phyloP scores from a whole-genome alignment of 1,140 invertebrate species.

The Diorhabda elongata region DNA sequence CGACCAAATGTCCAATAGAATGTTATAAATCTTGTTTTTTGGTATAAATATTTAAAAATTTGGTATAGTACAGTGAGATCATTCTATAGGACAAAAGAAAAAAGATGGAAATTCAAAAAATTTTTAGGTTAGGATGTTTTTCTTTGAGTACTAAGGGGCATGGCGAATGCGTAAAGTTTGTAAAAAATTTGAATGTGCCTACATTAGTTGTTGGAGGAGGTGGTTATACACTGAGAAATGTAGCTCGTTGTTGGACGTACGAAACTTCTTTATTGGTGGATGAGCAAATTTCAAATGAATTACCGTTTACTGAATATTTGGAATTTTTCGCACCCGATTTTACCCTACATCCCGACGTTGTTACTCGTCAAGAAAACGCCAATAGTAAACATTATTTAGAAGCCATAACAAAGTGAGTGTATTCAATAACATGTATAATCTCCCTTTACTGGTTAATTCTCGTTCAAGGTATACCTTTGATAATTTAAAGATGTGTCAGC shows the following conservation, averaged over 20 bases:
- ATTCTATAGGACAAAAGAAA: no score
- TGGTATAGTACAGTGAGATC: no score
- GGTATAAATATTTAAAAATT: no score
- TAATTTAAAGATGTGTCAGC: slow-evolving; percentile 84
- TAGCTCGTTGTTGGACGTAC: slow-evolving; percentile 98
- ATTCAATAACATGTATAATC: neutral
- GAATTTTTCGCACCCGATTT: slow-evolving; percentile 96
- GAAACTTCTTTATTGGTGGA: slow-evolving; percentile 94
- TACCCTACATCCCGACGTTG: slow-evolving; percentile 85
- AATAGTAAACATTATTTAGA: slow-evolving; percentile 91
- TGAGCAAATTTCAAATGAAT: slow-evolving; percentile 85
- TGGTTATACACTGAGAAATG: slow-evolving; percentile 95
- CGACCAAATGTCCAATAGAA: no score
- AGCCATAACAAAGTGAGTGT: slow-evolving; percentile 64
- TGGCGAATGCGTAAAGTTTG: slow-evolving; percentile 95
- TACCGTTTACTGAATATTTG: slow-evolving; percentile 90
- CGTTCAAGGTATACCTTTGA: slow-evolving; percentile 66
- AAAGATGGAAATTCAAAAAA: neutral
- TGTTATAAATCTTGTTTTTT: no score
- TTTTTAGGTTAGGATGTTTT: slow-evolving; percentile 68
- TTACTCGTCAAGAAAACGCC: slow-evolving; percentile 80
- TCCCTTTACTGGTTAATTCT: neutral
- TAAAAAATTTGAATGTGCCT: slow-evolving; percentile 90
- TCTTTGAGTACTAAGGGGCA: slow-evolving; percentile 87
- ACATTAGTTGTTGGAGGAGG: slow-evolving; percentile 93